Evolutionary conservation across 1,140 invertebrate species (phyloP), one percentile per base, ranked within the genome.

Genomic region (Drosophila trapezifrons): DNA sequence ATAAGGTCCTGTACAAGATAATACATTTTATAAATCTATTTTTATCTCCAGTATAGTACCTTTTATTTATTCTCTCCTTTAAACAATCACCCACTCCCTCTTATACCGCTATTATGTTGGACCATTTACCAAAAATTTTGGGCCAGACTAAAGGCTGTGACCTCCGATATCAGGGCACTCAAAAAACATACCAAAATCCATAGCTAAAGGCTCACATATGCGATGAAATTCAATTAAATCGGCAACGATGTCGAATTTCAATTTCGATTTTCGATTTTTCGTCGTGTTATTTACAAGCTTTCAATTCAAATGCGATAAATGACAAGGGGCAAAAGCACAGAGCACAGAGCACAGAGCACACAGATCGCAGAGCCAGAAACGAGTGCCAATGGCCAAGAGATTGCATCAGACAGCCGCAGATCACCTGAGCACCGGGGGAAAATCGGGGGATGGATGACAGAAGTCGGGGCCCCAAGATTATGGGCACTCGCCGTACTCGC

Each of bases 281-380:
- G 65, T 66, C 76, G 76, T 70, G 79, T 83, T 83, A 76, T 79
- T 83, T 82, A 79, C 78, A 69, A 72, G 76, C 83, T 87, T 86
- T 86, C 83, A 87, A 79, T 87, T 83, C 82, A 79, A 86, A 82
- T 79, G 51, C 83, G 83, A 86, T 87, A 87, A 85, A 78, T 76
- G 78, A 83, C 80, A 79, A 54, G 72, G 69, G 57, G 58, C 57
- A 42, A 57, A 74, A 43, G 47, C 78, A 42, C 52, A 43, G 59
- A 64, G 71, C 76, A 72, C 65, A 37, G 51, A 60, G 65, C 70
- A 76, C 63, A 58, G 67, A 25, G 51, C 51, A 45, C 20, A 77
- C 54, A 70, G 49, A 66, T 60, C 72, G 80, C 63, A 56, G 37
- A 69, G 58, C 69, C 43, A 71, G 64, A 72, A 49, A 71, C 43